Conservation (phyloP, 2,888 invertebrate genomes). For the Crepidodera aurea region DNA sequence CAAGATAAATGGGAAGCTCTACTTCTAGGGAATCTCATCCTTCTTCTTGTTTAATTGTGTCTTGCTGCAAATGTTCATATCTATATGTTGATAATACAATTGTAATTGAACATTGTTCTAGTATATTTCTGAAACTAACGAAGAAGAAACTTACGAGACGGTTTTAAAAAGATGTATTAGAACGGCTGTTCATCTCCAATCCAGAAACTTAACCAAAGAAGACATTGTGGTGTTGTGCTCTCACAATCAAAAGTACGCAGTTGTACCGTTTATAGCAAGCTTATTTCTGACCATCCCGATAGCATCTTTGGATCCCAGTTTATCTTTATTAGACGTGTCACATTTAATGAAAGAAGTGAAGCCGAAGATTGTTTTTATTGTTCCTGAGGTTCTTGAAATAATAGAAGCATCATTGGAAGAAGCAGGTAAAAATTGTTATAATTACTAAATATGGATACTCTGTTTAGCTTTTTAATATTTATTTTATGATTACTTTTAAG, state of each 20-base stretch:
- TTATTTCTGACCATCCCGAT: slow-evolving; percentile 59
- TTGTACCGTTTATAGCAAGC: slow-evolving; percentile 63
- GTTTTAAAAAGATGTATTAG: slow-evolving; percentile 59
- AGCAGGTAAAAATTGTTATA: slow-evolving; percentile 28
- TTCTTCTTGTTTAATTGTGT: no score
- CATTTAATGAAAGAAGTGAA: slow-evolving; percentile 48
- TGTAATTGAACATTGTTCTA: no score
- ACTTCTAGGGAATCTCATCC: no score
- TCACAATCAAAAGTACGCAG: slow-evolving; percentile 60
- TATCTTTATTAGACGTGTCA: slow-evolving; percentile 47
- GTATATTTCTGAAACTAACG: slow-evolving; percentile 55
- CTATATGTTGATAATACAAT: no score
- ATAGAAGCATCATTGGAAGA: slow-evolving; percentile 47
- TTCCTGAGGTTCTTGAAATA: slow-evolving; percentile 43
- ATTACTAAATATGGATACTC: no score
- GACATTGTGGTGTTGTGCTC: slow-evolving; percentile 64
- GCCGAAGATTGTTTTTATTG: slow-evolving; percentile 52
- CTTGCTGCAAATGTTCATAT: no score
- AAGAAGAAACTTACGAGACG: slow-evolving; percentile 60
- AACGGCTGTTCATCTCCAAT: slow-evolving; percentile 60
- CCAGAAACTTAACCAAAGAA: slow-evolving; percentile 56
- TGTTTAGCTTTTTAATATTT: no score
- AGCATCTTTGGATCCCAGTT: slow-evolving; percentile 50
- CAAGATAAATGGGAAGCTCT: no score
- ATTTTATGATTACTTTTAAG: slow-evolving; percentile 9